Percentiles rank a stretch among this genome's conserved stretches.
Evolutionary conservation across 1,140 invertebrate genomes (phyloP).

Genomic region (Tetraneura akinire): DNA sequence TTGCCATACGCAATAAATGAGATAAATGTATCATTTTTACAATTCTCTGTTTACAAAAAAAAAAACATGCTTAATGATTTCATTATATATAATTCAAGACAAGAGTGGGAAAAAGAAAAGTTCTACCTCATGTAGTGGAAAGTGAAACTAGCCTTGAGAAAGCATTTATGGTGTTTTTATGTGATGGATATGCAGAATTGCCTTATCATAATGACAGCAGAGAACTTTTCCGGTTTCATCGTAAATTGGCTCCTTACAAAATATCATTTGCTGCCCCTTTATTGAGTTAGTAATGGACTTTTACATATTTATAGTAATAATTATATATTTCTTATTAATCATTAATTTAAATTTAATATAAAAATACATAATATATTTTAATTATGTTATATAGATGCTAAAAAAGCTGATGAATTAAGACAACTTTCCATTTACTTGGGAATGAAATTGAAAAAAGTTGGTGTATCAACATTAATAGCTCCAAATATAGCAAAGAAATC

Average conservation of each 20-base stretch:
- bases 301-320: no score
- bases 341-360: neutral
- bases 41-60: no score
- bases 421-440: conserved; percentile 60
- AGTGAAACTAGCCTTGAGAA: conserved; percentile 64
- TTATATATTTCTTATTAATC: neutral
- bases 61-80: no score
- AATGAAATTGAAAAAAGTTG: conserved; percentile 58
- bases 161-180: conserved; percentile 65
- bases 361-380: conserved; percentile 13
- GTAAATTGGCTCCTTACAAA: conserved; percentile 74
- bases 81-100: conserved; percentile 58
- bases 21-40: no score
- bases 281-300: conserved; percentile 58
- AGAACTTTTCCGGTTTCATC: conserved; percentile 66
- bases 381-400: conserved; percentile 34
- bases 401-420: conserved; percentile 57
- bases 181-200: conserved; percentile 64
- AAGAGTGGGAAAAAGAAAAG: conserved; percentile 59
- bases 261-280: conserved; percentile 64
- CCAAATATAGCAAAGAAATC: conserved; percentile 42
- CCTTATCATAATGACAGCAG: conserved; percentile 55
- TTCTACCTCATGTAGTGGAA: conserved; percentile 60
- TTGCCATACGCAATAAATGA: no score
- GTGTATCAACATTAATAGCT: conserved; percentile 52